Evolutionary conservation across 2,888 invertebrate genomes (phyloP).

Genomic region (Caenorhabditis imperialis): DNA sequence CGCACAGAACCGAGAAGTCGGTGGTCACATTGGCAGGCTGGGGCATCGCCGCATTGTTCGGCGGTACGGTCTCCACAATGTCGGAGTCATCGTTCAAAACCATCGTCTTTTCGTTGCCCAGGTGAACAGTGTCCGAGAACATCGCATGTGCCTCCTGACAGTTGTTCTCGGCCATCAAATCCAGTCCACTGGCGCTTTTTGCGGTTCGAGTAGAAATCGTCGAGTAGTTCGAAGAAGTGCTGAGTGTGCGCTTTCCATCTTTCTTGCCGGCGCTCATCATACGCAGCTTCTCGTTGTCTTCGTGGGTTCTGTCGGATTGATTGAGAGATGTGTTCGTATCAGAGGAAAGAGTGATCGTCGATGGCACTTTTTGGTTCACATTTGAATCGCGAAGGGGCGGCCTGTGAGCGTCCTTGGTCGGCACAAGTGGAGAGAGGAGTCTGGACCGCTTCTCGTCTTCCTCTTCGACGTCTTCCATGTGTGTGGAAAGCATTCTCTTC

Average conservation of each 20-base stretch:
- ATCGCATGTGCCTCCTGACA: constrained; percentile 46
- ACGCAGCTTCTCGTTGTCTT: constrained; percentile 11
- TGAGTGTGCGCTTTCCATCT: not conserved
- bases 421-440: constrained; percentile 23
- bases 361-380: constrained; percentile 1
- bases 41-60: constrained; percentile 1
- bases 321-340: constrained; percentile 28
- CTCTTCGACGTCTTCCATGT: constrained; percentile 11
- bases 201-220: constrained; percentile 9
- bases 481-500: constrained; percentile 18
- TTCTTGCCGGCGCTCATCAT: constrained; percentile 15
- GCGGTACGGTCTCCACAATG: not conserved
- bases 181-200: constrained; percentile 35
- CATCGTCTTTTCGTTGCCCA: constrained; percentile 30
- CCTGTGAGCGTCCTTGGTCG: constrained; percentile 27
- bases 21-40: constrained; percentile 3
- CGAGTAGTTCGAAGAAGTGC: constrained; percentile 7
- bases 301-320: not conserved
- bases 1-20: constrained; percentile 40
- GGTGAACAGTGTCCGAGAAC: constrained; percentile 53
- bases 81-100: constrained; percentile 8
- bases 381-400: constrained; percentile 23
- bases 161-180: constrained; percentile 43
- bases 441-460: constrained; percentile 35
- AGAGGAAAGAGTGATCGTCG: constrained; percentile 44